These are phyloP conservation scores for Drosophila teissieri DNA, from an alignment of 1,140 invertebrate genomes.

Conservation along the genomic window DNA sequence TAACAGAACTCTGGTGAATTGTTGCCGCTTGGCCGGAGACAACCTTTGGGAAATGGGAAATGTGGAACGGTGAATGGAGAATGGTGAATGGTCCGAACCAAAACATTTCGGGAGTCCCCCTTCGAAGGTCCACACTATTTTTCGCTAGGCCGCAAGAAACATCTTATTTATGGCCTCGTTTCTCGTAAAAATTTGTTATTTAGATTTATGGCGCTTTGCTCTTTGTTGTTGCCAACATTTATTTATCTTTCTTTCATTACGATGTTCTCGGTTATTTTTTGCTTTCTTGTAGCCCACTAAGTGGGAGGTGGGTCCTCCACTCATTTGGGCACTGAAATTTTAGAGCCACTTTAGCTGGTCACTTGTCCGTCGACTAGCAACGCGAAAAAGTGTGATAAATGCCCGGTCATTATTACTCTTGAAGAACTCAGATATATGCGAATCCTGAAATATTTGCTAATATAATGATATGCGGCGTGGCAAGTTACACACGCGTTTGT, in stretches of 20 bases:
- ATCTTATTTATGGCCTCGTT: constrained; percentile 82
- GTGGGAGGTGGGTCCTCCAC: constrained; percentile 28
- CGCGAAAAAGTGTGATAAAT: constrained; percentile 57
- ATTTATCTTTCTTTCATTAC: constrained; percentile 69
- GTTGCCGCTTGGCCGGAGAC: constrained; percentile 45
- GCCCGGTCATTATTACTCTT: constrained; percentile 72
- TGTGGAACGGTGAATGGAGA: not conserved
- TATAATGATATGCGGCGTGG: constrained; percentile 54
- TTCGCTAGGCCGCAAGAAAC: constrained; percentile 60
- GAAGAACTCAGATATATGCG: constrained; percentile 32
- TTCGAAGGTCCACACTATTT: constrained; percentile 44
- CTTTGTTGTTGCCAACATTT: constrained; percentile 81
- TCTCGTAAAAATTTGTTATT: constrained; percentile 83
- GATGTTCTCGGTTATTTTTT: constrained; percentile 16
- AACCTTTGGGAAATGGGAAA: constrained; percentile 30
- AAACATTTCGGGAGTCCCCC: constrained; percentile 19
- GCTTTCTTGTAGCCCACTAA: constrained; percentile 27
- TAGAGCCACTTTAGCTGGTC: constrained; percentile 77
- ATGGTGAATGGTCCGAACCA: constrained; percentile 19
- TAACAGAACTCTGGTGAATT: constrained; percentile 80
- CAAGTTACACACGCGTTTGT: constrained; percentile 53
- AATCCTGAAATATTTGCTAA: constrained; percentile 37
- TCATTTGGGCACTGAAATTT: constrained; percentile 75
- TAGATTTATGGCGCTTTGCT: constrained; percentile 81
- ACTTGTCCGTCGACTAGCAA: constrained; percentile 17